A percentile compares a stretch with the other conserved stretches of the same genome.
phyloP scores from a whole-genome alignment of 2,888 invertebrate genomes.

The Biston betularia region DNA sequence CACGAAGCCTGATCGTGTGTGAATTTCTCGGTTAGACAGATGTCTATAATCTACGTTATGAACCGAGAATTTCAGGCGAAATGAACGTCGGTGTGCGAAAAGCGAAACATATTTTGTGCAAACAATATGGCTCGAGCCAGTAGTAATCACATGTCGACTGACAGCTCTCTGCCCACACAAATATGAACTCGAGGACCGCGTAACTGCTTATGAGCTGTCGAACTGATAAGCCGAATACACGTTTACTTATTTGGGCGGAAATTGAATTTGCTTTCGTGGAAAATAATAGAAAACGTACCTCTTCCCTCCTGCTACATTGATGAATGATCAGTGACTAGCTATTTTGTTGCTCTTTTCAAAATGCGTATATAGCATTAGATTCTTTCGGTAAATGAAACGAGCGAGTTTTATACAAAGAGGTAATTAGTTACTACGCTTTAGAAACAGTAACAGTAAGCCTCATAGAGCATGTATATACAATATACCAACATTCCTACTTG shows the following conservation, averaged over 20 bases:
- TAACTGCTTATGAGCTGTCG: constrained; percentile 63
- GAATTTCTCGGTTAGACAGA: not conserved
- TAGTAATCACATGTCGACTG: constrained; percentile 49
- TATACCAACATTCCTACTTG: constrained; percentile 8
- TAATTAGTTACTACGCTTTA: not conserved
- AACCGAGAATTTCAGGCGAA: not conserved
- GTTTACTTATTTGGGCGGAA: constrained; percentile 58
- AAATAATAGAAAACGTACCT: constrained; percentile 26
- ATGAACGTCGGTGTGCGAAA: constrained; percentile 2
- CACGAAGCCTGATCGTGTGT: not conserved
- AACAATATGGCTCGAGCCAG: constrained; percentile 45
- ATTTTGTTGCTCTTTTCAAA: constrained; percentile 4
- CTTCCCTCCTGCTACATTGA: constrained; percentile 3
- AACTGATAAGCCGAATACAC: constrained; percentile 59
- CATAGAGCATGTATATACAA: not conserved
- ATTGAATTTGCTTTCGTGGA: constrained; percentile 61
- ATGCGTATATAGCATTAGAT: not conserved
- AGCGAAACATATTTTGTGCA: constrained; percentile 26
- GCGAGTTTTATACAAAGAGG: too few relatives aligned
- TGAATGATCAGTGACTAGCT: constrained; percentile 28
- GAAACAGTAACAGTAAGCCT: not conserved
- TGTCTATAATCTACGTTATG: not conserved
- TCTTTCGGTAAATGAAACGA: not conserved
- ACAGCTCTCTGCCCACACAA: constrained; percentile 35
- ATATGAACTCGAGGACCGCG: constrained; percentile 50